Base-by-base conservation (phyloP, 1,140 invertebrate genomes). In the Agrilus planipennis region DNA sequence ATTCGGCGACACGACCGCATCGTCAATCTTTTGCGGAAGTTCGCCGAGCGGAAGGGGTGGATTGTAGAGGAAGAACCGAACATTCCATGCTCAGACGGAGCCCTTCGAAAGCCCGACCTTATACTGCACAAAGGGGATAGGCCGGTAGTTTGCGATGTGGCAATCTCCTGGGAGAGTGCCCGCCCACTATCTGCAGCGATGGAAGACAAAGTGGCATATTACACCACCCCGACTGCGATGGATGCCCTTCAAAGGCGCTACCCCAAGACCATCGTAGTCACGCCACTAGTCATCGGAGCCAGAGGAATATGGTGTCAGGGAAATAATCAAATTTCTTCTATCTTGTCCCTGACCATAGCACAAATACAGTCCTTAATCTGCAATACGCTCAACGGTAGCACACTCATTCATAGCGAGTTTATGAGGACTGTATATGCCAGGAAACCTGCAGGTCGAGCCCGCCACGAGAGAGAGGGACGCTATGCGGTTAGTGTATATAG, bases 21-120 rank as follows among this genome's bases (percentile, higher is more conserved):
- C 2, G 41, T 12, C 11, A 3, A 9, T 4, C 15, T 11, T 3
- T 11, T 42, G 2, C 12, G n/a, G 20, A 3, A 14, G 14, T 12
- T 79, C 74, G 77, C 71, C 73, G 75, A 73, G 75, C 79, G 75
- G 65, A 69, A 68, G 70, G 72, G 73, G 3, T 48, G 37, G 37
- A 15, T 19, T 2, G 20, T 37, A 14, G 25, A 41, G 19, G 30
- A 9, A 3, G 46, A 48, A 30, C 42, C 46, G 11, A 19, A 34
- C 5, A 20, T 45, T 20, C 20, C 38, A 9, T 16, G 11, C n/a
- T 1, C 31, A 2, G 42, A 45, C 3, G 39, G 42, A 1, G 6
- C 15, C 10, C 14, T 41, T 2, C 20, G 17, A 15, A 47, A 39
- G n/a, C 41, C 45, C 2, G 45, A 47, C 20, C 25, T 47, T 1